Conservation (phyloP, 1,140 invertebrate genomes). For the Akabosia matsudoensis region DNA sequence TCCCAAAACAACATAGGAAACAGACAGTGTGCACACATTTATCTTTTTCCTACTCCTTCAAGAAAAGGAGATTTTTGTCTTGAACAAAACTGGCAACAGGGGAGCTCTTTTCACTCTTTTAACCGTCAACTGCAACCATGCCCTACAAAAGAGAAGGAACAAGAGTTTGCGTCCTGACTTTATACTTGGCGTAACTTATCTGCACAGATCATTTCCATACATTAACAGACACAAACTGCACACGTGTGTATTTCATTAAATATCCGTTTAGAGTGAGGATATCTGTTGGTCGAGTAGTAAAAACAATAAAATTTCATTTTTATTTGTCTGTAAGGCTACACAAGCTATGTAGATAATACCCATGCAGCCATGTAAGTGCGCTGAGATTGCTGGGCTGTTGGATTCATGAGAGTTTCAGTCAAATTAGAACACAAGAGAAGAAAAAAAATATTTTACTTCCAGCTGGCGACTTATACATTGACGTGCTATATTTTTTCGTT, state of each 20-base stretch:
- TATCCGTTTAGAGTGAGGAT: background rate
- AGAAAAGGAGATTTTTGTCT: background rate
- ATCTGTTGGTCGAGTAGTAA: too few relatives aligned
- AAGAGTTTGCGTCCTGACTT: too few relatives aligned
- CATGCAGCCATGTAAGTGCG: too few relatives aligned
- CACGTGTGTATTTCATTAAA: background rate
- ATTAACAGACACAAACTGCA: background rate
- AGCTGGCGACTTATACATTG: background rate
- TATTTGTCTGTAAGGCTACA: too few relatives aligned
- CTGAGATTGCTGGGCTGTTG: too few relatives aligned
- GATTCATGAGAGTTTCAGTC: background rate
- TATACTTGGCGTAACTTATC: too few relatives aligned
- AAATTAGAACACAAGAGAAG: background rate
- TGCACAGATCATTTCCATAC: too few relatives aligned
- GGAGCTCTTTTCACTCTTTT: background rate
- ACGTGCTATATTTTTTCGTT: background rate
- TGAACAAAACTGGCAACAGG: background rate
- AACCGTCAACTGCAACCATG: background rate
- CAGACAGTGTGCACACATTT: slow-evolving; percentile 15
- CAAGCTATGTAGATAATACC: too few relatives aligned
- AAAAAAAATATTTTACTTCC: slow-evolving; percentile 2
- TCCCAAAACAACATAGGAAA: slow-evolving; percentile 3
- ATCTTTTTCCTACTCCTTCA: background rate
- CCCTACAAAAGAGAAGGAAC: too few relatives aligned
- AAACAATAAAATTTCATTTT: background rate